A percentile compares a stretch with the other conserved stretches of the same genome.
These are phyloP conservation scores for Phenganax stokvisi DNA, from an alignment of 92 coral and sea anemone genomes.

Conservation along the genomic window DNA sequence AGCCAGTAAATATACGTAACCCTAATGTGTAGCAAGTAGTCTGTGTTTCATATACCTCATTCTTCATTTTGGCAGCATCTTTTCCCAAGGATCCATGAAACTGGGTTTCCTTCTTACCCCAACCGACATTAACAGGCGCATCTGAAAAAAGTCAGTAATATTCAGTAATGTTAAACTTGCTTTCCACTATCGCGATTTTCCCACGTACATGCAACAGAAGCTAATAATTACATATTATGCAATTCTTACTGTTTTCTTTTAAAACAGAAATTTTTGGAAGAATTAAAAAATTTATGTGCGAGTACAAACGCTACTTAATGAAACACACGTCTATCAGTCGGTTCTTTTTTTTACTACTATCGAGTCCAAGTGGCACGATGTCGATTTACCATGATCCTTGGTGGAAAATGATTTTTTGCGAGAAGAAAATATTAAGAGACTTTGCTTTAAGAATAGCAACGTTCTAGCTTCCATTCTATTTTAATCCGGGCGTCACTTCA, in stretches of 20 bases:
- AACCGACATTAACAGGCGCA: conserved; percentile 88
- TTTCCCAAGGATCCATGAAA: conserved; percentile 97
- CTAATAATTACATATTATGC: background rate
- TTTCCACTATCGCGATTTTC: background rate
- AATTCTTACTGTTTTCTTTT: background rate
- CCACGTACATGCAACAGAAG: background rate
- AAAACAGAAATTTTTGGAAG: background rate
- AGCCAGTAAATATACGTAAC: too few species aligned
- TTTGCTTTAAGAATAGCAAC: too few species aligned
- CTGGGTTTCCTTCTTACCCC: conserved; percentile 98
- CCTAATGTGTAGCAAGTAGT: background rate
- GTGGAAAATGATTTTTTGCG: too few species aligned
- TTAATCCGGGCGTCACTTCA: too few species aligned
- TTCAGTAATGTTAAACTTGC: too few species aligned
- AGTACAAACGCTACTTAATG: too few species aligned
- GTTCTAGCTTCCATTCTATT: too few species aligned
- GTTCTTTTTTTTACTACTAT: too few species aligned
- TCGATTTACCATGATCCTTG: too few species aligned
- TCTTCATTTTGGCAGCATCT: conserved; percentile 66
- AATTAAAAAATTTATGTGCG: background rate
- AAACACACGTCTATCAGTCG: too few species aligned
- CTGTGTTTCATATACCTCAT: conserved; percentile 41
- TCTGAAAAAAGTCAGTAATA: conserved; percentile 43
- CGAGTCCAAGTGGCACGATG: too few species aligned
- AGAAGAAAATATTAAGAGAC: too few species aligned